Evolutionary conservation across 2,888 invertebrate genomes (phyloP), one percentile per base, ranked within the genome.

Genomic region (Epistrophe eligans): DNA sequence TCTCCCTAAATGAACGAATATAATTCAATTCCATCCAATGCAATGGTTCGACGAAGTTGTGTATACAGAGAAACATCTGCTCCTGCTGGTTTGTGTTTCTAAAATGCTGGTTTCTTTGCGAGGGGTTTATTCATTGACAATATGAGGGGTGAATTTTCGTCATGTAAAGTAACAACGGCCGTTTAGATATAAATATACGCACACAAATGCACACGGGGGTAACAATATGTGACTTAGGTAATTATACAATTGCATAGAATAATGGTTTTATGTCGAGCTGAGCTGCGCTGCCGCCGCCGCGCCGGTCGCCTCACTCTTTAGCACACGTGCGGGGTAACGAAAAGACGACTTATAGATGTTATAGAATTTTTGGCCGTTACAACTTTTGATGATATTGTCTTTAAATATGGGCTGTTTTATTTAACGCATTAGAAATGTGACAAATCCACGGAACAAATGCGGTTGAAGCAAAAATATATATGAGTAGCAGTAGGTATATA

Each of bases 141-240:
- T 55, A n/a, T 40, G 79, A 83, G 83, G 87, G 83, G 87, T 87
- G 87, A 87, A 83, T 40, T 50, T 70, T 38, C 19, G 32, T 70
- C 50, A 70, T 70, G 62, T 58, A 64, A 76, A 87, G 79, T 83
- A 83, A 82, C 87, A 87, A 83, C 87, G 83, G 87, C 87, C 83
- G 87, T 55, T 79, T 74, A 70, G 67, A 67, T 73, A 48, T 77
- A 66, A 17, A 72, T 9, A 83, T 9, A 83, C 45, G 57, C 77
- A 38, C 57, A 77, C 48, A 50, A 72, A 64, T 67, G 24, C 76
- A 79, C 28, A 60, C 50, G 19, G 40, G 70, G 40, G 19, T 35
- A 71, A 66, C 19, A 66, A 43, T 45, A 84, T 71, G 77, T 84
- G 84, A 84, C 84, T 84, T 79, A 79, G 62, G 64, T 71, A 64